Base-by-base conservation (phyloP, 2,888 invertebrate species). In the Lamellibrachia satsuma region DNA sequence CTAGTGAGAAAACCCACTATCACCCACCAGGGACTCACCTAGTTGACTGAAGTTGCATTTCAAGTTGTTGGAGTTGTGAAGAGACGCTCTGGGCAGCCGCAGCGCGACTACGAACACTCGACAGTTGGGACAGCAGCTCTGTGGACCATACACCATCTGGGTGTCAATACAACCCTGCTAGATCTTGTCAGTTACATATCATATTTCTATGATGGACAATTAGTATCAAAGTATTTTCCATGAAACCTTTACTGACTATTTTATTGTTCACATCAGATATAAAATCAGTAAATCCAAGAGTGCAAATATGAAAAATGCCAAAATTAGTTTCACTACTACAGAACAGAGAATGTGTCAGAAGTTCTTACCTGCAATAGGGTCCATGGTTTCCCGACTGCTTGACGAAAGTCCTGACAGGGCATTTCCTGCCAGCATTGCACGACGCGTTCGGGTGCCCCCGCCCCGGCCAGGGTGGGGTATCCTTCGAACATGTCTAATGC, bases 51-150 rank as follows among this genome's bases (percentile, higher is more conserved):
- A 96, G 94, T 97, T 99, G 99, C 98, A 99, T 98, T 97, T 99
- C 99, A 95, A 99, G 97, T 96, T 99, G 99, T 96, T 99, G 99
- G 96, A 99, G 94, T 94, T 96, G 96, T 92, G 96, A 95, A 11
- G 96, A 96, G 11, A 96, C 96, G 93, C 95, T 96, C 94, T 96
- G 96, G 27, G 96, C 96, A 52, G 96, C 96, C 51, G 96, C 96
- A n/a, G 95, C 94, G 90, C 96, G 95, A 93, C 98, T 98, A 95
- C 99, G 97, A 94, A 99, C 99, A 95, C 99, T 99, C 92, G 99
- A 99, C 96, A 99, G 97, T 97, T 99, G 99, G 93, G 99, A 99
- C 94, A 99, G 97, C 94, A 99, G 97, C 97, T 99, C 99, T 94
- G 95, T n/a, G 94, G 94, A 91, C 90, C 92, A 93, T 22, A 15